A percentile compares a stretch with the other conserved stretches of the same genome.
These are phyloP conservation scores for Leistus spinibarbis DNA, from an alignment of 2,888 invertebrate genomes.

Conservation along the genomic window DNA sequence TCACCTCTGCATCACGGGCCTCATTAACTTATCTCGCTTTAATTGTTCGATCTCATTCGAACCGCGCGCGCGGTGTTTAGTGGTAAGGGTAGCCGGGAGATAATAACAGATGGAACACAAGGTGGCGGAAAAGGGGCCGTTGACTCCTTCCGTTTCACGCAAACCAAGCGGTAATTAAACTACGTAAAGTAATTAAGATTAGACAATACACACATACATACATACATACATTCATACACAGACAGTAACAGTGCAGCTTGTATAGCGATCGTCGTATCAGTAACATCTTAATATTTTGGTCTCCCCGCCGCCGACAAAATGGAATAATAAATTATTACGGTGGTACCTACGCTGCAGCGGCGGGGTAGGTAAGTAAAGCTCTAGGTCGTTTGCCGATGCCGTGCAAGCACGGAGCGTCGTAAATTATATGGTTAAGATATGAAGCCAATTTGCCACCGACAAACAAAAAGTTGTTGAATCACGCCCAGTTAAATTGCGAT, in stretches of 20 bases:
- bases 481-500: not conserved
- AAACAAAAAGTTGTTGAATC: not conserved
- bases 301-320: constrained; percentile 46
- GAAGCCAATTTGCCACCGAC: not conserved
- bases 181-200: constrained; percentile 54
- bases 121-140: constrained; percentile 40
- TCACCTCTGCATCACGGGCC: constrained; percentile 34
- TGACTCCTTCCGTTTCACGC: constrained; percentile 13
- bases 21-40: constrained; percentile 39
- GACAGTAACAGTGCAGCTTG: not conserved
- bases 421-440: not conserved
- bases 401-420: not conserved
- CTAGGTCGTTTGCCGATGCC: not conserved
- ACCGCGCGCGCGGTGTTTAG: constrained; percentile 40
- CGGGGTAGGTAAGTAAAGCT: not conserved
- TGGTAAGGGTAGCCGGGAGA: constrained; percentile 41
- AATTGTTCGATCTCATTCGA: constrained; percentile 43
- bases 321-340: constrained; percentile 55
- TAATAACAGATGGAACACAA: constrained; percentile 50
- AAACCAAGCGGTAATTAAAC: constrained; percentile 49
- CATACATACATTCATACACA: not conserved
- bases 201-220: constrained; percentile 44
- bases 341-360: constrained; percentile 43
- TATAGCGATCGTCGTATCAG: constrained; percentile 40
- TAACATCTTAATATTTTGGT: constrained; percentile 53